Conservation (phyloP, 2,113 vertebrate genomes). For the Epinephelus moara region DNA sequence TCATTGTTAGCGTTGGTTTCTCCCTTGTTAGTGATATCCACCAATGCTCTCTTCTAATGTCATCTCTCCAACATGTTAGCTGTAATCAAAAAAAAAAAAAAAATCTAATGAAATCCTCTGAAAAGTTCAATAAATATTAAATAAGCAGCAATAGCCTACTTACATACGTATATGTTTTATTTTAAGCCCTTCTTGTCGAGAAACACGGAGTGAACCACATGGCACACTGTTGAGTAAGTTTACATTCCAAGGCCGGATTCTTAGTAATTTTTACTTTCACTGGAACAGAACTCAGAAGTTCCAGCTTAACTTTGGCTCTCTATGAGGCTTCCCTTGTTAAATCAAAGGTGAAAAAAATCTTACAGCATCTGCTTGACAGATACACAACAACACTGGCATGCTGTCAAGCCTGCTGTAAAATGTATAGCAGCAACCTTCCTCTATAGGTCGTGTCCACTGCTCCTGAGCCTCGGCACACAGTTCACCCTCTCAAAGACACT, state of each 20-base stretch:
- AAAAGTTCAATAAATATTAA: not conserved
- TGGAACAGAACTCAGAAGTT: not conserved
- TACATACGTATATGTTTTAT: not conserved
- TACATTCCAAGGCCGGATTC: not conserved
- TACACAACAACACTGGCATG: not conserved
- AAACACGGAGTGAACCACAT: not conserved
- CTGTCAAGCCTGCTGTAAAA: not conserved
- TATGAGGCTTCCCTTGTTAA: not conserved
- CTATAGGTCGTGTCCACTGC: slow-evolving; percentile 18
- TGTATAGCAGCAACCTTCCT: slow-evolving; percentile 5
- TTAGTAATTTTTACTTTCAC: not conserved
- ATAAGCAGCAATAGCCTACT: not conserved
- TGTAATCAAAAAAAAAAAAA: too few relatives aligned
- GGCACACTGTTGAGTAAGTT: not conserved
- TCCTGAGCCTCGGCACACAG: slow-evolving; percentile 1
- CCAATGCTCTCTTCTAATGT: too few relatives aligned
- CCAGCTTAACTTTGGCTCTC: not conserved
- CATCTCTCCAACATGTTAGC: too few relatives aligned
- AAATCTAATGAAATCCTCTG: too few relatives aligned
- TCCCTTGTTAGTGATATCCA: too few relatives aligned
- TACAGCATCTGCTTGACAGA: not conserved
- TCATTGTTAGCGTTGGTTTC: too few relatives aligned
- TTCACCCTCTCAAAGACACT: slow-evolving; percentile 51
- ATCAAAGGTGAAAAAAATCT: not conserved
- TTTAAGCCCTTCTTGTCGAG: not conserved